phyloP scores from a whole-genome alignment of 2,113 vertebrate species.

The Corythornis cristatus region DNA sequence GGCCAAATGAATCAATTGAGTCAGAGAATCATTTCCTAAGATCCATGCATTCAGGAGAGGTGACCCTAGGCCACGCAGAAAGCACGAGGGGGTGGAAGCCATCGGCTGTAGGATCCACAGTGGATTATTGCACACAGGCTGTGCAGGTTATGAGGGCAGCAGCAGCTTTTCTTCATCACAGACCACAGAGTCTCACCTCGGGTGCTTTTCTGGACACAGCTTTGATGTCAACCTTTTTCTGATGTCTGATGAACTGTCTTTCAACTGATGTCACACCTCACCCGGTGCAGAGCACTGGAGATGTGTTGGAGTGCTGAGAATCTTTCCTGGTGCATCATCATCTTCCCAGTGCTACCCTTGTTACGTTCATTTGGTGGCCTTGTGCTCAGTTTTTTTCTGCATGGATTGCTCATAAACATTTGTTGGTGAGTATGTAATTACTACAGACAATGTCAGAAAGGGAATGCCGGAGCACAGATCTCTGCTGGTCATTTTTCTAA shows the following conservation, averaged over 20 bases:
- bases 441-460: background rate
- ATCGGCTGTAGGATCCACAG: no score
- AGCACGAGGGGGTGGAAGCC: no score
- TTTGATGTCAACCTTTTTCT: no score
- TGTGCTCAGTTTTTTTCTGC: background rate
- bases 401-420: background rate
- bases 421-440: background rate
- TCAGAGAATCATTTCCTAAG: no score
- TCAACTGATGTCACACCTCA: background rate
- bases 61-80: no score
- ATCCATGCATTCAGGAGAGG: no score
- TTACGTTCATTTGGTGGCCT: background rate
- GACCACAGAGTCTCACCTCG: no score
- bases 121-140: no score
- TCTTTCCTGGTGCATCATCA: background rate
- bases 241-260: no score
- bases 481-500: background rate
- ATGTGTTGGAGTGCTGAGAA: background rate
- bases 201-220: no score
- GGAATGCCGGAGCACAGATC: background rate
- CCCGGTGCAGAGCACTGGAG: background rate
- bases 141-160: no score
- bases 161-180: no score
- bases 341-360: background rate
- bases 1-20: background rate